Evolutionary conservation across 2,888 invertebrate species (phyloP).

Genomic region (Keiferia lycopersicella): DNA sequence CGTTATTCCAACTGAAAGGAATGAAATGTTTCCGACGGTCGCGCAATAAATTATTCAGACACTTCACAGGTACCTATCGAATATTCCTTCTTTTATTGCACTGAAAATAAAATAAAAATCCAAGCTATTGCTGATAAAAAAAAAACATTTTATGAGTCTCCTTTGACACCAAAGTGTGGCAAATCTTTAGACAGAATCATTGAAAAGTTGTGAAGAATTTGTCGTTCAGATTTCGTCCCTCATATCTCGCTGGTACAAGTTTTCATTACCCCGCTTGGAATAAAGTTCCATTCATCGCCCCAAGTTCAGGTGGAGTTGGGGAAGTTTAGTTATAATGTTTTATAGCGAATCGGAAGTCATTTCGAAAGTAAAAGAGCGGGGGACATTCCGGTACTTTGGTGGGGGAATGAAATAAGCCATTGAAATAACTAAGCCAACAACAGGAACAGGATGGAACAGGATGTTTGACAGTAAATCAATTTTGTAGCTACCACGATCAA

Average conservation of each 20-base stretch:
- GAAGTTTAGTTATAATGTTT: slow-evolving; percentile 31
- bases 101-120: neutral
- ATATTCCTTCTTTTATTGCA: slow-evolving; percentile 24
- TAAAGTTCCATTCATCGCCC: slow-evolving; percentile 21
- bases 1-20: slow-evolving; percentile 34
- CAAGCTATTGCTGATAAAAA: neutral
- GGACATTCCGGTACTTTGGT: slow-evolving; percentile 5
- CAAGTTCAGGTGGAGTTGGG: slow-evolving; percentile 15
- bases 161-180: neutral
- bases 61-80: slow-evolving; percentile 26
- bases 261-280: slow-evolving; percentile 20
- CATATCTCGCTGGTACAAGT: slow-evolving; percentile 22
- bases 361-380: slow-evolving; percentile 27
- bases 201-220: slow-evolving; percentile 14
- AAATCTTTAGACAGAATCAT: neutral
- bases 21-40: slow-evolving; percentile 37
- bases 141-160: neutral
- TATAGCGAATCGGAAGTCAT: slow-evolving; percentile 35
- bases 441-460: neutral
- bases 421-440: neutral
- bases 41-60: slow-evolving; percentile 44
- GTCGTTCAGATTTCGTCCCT: slow-evolving; percentile 21
- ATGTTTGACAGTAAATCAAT: neutral
- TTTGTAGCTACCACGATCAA: neutral
- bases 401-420: slow-evolving; percentile 9